Evolutionary conservation across 1,140 invertebrate species (phyloP), one percentile per base, ranked within the genome.

Genomic region (Bombus sylvicola): DNA sequence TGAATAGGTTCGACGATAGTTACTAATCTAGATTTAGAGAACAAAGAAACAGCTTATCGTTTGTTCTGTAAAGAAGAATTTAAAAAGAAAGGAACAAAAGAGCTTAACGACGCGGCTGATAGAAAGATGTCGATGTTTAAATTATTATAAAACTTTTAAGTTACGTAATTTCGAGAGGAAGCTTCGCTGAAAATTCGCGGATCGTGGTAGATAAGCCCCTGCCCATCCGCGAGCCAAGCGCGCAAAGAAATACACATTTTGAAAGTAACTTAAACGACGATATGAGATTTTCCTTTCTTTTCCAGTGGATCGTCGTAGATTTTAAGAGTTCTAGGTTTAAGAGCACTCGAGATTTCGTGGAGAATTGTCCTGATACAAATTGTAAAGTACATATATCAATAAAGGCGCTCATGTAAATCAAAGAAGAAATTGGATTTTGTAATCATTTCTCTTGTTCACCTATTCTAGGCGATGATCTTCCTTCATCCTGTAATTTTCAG

Each of bases 351-450:
- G 18, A n/a, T 62, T 88, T 64, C 34, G 64, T 34, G 39, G 39
- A 47, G 41, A 73, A 77, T 80, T 66, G 80, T 80, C 59, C 47
- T 25, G 53, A 39, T 39, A 81, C 31, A 68, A 47, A 87, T 62
- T 89, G 87, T 89, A 81, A 87, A 87, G 73, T 76, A 72, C 12
- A 69, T 69, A 77, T 89, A 86, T 81, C 62, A 89, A 89, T 89
- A 89, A 89, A 89, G 53, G 43, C 39, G 78, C 39, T 89, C 62
- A 83, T 41, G 53, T 84, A 71, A 77, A 82, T 22, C 41, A 71
- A 73, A 47, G 28, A 18, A 28, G 25, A 57, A 15, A 37, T 10
- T 34, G 5, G 34, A 15, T 41, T 34, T 69, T 22, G 28, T 59
- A 71, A 15, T 59, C 8, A 31, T 66, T 22, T 22, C 13, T 68